Base-by-base conservation (phyloP, 2,888 invertebrate genomes). In the Spilarctia lutea region DNA sequence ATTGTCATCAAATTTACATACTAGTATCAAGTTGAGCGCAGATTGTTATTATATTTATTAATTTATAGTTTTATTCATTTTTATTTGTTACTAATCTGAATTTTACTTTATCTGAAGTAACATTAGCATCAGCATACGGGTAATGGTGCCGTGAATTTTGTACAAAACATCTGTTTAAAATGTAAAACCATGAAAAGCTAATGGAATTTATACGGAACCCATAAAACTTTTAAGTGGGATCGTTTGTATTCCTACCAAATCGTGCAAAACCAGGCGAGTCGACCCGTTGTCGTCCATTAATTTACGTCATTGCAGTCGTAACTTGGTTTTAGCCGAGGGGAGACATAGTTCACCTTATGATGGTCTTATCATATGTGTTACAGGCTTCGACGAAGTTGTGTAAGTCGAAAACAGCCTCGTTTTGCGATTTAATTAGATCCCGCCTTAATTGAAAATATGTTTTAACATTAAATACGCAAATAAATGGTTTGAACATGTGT, bases 201-300 rank as follows among this genome's bases (percentile, higher is more conserved):
- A 94, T 94, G 91, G 91, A 92, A 93, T 93, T 94, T 93, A 93
- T 92, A 93, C 91, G 87, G 91, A 91, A 91, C 89, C 90, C 90
- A 92, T 94, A 92, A 93, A 94, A 94, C 91, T 95, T 92, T 92
- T 93, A 94, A 94, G 93, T 91, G 92, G 89, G 87, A 88, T 91
- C 93, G 90, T 94, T 94, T 93, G 93, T 93, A 93, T 94, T 92
- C 92, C 86, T 88, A 87, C 88, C 89, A 89, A 89, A 89, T 89
- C 87, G 88, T 87, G 86, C 80, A 79, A 78, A 86, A 87, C 93
- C 91, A 91, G 86, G 66, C 42, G 60, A 60, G 74, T 76, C 83
- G 91, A 88, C 74, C 87, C 77, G 79, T 83, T 78, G 78, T 76
- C 75, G 72, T 76, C 76, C 77, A 82, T 77, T 78, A 80, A 77